Evolutionary conservation across 2,113 vertebrate genomes (phyloP).

Genomic region (Lynx canadensis): DNA sequence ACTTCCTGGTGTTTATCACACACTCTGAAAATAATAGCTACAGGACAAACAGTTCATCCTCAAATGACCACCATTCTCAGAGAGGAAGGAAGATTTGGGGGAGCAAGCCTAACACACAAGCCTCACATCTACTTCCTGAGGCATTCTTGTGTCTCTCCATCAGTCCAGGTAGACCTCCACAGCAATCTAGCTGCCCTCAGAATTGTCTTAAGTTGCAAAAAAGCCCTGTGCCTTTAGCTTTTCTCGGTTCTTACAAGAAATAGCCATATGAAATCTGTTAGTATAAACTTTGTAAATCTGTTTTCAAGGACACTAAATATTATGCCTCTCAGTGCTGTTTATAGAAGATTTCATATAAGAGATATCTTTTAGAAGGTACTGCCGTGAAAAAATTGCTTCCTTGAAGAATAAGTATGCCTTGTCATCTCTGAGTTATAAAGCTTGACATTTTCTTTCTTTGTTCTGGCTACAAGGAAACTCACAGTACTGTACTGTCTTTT

Average conservation of each 20-base stretch:
- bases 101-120: background rate
- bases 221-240: background rate
- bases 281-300: background rate
- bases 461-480: slow-evolving; percentile 32
- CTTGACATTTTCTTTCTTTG: slow-evolving; percentile 41
- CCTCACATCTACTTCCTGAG: background rate
- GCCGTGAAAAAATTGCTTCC: background rate
- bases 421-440: background rate
- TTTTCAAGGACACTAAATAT: background rate
- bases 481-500: background rate
- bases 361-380: background rate
- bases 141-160: background rate
- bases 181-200: background rate
- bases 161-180: background rate
- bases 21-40: background rate
- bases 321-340: background rate
- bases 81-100: background rate
- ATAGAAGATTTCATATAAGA: background rate
- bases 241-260: slow-evolving; percentile 24
- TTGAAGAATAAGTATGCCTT: background rate
- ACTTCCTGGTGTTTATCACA: background rate
- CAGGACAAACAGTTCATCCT: background rate
- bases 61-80: background rate
- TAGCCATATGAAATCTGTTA: background rate
- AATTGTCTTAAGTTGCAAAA: background rate